phyloP scores from a whole-genome alignment of 2,888 invertebrate species.

The Andrena minutula region DNA sequence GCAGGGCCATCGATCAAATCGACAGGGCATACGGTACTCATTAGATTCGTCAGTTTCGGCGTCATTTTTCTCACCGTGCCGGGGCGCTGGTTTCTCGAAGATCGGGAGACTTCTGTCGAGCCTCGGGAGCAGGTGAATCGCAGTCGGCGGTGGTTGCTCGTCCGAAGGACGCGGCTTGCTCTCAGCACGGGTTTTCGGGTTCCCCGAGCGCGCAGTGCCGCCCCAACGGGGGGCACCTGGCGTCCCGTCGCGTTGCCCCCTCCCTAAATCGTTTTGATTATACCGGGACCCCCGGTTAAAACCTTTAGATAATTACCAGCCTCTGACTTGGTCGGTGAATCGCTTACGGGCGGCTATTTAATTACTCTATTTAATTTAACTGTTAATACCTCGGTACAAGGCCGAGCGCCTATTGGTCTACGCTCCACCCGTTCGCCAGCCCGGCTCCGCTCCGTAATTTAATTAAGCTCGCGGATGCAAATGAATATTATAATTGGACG shows the following conservation, averaged over 20 bases:
- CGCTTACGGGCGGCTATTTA: conserved; percentile 59
- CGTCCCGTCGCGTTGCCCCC: conserved; percentile 75
- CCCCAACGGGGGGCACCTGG: conserved; percentile 72
- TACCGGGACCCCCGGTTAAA: conserved; percentile 73
- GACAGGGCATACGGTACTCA: conserved; percentile 55
- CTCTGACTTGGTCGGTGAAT: conserved; percentile 20
- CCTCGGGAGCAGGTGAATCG: conserved; percentile 68
- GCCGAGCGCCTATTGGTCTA: conserved; percentile 1
- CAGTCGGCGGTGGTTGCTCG: conserved; percentile 58
- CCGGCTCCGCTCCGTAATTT: conserved; percentile 25
- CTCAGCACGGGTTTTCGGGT: conserved; percentile 61
- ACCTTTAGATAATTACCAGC: conserved; percentile 75
- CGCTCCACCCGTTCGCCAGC: not conserved
- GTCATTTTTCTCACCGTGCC: conserved; percentile 66
- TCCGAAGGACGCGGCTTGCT: conserved; percentile 32
- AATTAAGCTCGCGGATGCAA: conserved; percentile 47
- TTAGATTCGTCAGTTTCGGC: conserved; percentile 68
- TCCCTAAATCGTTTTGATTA: conserved; percentile 78
- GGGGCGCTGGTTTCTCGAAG: conserved; percentile 43
- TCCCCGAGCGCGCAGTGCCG: conserved; percentile 54
- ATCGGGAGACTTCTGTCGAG: conserved; percentile 54
- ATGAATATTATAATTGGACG: conserved; percentile 53
- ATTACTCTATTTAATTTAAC: conserved; percentile 63
- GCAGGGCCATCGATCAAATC: conserved; percentile 72
- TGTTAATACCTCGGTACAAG: conserved; percentile 40